Evolutionary conservation across 2,113 vertebrate genomes (phyloP).

Genomic region (Pimephales promelas): DNA sequence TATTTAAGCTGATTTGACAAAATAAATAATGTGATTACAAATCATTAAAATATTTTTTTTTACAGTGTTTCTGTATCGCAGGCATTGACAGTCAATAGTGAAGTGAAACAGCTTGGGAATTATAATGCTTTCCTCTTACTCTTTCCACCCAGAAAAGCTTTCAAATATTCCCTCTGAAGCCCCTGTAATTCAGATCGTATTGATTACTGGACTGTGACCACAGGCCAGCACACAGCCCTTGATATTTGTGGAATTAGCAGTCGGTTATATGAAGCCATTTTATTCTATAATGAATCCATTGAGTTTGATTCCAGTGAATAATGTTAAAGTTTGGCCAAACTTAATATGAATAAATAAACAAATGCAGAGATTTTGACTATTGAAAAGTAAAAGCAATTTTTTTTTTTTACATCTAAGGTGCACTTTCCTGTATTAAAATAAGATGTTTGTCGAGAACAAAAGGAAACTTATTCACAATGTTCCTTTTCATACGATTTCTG

Average conservation of each 20-base stretch:
- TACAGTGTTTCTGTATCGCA: too few relatives aligned
- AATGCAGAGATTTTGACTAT: background rate
- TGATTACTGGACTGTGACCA: conserved; percentile 37
- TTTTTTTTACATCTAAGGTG: background rate
- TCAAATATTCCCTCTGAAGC: background rate
- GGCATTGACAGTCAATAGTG: background rate
- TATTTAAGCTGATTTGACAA: too few relatives aligned
- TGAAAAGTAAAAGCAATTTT: conserved; percentile 18
- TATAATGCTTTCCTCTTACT: background rate
- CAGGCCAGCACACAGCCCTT: conserved; percentile 4
- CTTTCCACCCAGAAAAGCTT: conserved; percentile 4
- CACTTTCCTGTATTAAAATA: conserved; percentile 20
- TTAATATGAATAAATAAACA: too few relatives aligned
- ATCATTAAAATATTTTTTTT: too few relatives aligned
- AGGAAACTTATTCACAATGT: background rate
- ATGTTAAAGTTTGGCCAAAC: conserved; percentile 14
- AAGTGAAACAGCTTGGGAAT: conserved; percentile 6
- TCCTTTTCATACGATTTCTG: background rate
- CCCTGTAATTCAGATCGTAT: conserved; percentile 16
- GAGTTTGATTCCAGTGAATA: conserved; percentile 13
- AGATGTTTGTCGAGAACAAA: conserved; percentile 1
- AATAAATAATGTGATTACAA: too few relatives aligned
- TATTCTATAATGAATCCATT: conserved; percentile 20
- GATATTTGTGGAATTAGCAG: conserved; percentile 44
- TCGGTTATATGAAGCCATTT: background rate